Percentiles rank a stretch among this genome's conserved stretches.
Conservation (phyloP, 1,140 invertebrate species). For the Cotesia vestalis region DNA sequence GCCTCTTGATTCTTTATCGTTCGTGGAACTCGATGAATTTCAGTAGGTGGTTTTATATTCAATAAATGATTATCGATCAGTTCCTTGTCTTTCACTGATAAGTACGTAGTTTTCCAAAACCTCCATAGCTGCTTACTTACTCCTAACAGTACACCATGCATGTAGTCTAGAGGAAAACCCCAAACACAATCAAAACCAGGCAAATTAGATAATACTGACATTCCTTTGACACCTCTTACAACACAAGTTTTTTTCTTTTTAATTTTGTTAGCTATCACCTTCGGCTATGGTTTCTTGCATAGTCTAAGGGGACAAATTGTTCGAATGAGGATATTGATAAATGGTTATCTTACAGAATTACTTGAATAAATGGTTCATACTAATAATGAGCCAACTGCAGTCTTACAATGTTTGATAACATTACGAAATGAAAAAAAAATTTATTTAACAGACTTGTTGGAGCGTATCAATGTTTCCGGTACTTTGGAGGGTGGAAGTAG, state of each 20-base stretch:
- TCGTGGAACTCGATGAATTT: constrained; percentile 34
- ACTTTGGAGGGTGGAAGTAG: no score
- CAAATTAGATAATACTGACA: constrained; percentile 21
- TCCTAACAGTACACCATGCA: constrained; percentile 33
- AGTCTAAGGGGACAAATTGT: no score
- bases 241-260: constrained; percentile 4
- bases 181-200: constrained; percentile 32
- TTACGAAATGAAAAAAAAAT: no score
- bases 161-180: constrained; percentile 34
- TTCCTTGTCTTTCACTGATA: constrained; percentile 31
- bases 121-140: constrained; percentile 33
- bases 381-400: no score
- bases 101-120: constrained; percentile 11
- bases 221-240: constrained; percentile 17
- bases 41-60: constrained; percentile 30
- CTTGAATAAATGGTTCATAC: no score
- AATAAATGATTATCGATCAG: constrained; percentile 35
- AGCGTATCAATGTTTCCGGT: no score
- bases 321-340: no score
- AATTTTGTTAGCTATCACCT: background rate
- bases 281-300: no score
- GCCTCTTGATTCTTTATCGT: constrained; percentile 30
- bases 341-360: no score
- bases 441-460: no score
- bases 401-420: no score